phyloP scores from a whole-genome alignment of 2,113 vertebrate genomes.

The Pandion haliaetus region DNA sequence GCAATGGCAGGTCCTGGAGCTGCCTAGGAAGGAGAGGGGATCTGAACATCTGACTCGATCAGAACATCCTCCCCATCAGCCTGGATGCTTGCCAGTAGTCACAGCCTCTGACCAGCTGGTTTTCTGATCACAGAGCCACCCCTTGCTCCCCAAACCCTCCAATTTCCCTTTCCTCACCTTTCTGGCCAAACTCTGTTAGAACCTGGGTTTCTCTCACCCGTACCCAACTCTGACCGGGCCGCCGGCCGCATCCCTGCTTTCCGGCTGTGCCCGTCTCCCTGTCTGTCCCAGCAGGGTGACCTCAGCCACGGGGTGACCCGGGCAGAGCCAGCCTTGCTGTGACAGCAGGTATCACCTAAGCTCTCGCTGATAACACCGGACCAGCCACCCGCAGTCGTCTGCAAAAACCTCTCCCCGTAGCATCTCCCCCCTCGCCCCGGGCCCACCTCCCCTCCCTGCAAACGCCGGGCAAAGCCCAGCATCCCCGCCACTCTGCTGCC shows the following conservation, averaged over 20 bases:
- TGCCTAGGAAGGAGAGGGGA: background rate
- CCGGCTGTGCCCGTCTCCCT: fast-evolving
- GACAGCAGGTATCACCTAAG: background rate
- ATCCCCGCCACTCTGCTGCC: background rate
- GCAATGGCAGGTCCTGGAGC: background rate
- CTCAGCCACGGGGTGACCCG: background rate
- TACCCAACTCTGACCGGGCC: no score
- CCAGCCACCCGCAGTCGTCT: background rate
- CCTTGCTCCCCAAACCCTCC: background rate
- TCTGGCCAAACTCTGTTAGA: background rate
- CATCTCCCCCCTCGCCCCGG: background rate
- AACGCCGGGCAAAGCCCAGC: background rate
- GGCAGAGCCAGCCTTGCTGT: background rate
- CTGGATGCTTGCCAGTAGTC: background rate
- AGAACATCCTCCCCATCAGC: background rate
- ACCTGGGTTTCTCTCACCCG: background rate
- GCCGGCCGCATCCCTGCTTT: no score
- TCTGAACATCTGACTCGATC: background rate
- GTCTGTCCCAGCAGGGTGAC: background rate
- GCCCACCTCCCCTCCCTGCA: no score
- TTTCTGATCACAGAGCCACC: background rate
- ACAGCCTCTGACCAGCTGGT: background rate
- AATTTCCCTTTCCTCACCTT: background rate
- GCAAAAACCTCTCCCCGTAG: background rate
- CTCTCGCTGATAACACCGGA: fast-evolving